Percentiles rank a stretch among this genome's conserved stretches.
Conservation (phyloP, 2,113 vertebrate genomes). For the Scopus umbretta region DNA sequence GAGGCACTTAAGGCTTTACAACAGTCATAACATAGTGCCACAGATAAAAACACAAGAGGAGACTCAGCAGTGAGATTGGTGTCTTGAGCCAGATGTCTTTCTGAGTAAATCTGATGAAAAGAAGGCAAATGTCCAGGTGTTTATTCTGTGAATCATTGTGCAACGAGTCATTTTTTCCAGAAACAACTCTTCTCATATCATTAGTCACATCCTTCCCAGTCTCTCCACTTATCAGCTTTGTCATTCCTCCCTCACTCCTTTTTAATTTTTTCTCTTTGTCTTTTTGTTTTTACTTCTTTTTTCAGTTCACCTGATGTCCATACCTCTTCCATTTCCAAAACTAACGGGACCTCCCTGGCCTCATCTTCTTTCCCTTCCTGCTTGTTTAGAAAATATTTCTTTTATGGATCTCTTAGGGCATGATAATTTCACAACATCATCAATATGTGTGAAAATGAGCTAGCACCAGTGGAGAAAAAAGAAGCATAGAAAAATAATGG, state of each 20-base stretch:
- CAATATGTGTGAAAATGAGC: background rate
- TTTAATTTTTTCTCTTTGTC: background rate
- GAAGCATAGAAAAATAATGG: background rate
- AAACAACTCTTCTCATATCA: slow-evolving; percentile 14
- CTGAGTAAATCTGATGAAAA: background rate
- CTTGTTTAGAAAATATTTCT: background rate
- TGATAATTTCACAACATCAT: background rate
- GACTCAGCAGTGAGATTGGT: background rate
- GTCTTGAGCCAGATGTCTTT: slow-evolving; percentile 19
- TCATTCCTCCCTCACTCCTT: background rate
- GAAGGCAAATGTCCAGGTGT: background rate
- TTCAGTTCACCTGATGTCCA: background rate
- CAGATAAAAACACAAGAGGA: slow-evolving; percentile 37
- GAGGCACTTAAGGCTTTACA: slow-evolving; percentile 37
- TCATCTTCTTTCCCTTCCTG: background rate
- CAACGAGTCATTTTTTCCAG: slow-evolving; percentile 58
- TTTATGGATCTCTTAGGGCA: background rate
- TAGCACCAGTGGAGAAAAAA: background rate
- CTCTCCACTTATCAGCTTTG: background rate
- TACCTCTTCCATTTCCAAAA: background rate
- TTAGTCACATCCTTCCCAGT: slow-evolving; percentile 43
- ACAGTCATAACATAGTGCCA: slow-evolving; percentile 44
- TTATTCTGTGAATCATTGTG: slow-evolving; percentile 45
- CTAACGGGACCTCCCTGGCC: background rate
- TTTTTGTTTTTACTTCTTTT: background rate